Percentiles rank a stretch among this genome's conserved stretches.
Evolutionary conservation across 1,140 invertebrate species (phyloP).

Genomic region (Araneus ventricosus): DNA sequence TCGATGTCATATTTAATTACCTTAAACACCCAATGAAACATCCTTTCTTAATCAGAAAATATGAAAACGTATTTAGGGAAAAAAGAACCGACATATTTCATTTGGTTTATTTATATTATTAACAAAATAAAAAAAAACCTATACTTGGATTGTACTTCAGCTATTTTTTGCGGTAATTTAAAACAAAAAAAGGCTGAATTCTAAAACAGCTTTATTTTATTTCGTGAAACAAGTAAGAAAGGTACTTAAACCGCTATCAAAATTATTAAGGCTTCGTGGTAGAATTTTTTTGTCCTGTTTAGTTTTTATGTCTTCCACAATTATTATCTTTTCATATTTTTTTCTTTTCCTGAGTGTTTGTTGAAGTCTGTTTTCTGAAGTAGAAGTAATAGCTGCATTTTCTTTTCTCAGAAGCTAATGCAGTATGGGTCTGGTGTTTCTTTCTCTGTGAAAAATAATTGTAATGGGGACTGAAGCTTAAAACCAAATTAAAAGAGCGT

Average conservation of each 20-base stretch:
- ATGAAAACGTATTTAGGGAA: background rate
- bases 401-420: background rate
- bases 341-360: background rate
- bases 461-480: background rate
- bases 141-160: background rate
- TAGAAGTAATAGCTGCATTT: background rate
- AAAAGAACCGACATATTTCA: background rate
- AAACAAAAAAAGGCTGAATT: background rate
- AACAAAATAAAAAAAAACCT: background rate
- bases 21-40: no score
- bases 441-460: background rate
- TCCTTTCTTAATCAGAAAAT: background rate
- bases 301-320: background rate
- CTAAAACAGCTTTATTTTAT: background rate
- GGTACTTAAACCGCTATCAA: background rate
- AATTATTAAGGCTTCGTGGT: background rate
- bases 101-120: background rate
- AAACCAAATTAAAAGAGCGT: constrained; percentile 22
- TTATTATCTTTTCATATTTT: background rate
- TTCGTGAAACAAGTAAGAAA: background rate
- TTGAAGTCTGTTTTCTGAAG: background rate
- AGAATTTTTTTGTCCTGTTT: background rate
- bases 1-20: no score
- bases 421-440: background rate
- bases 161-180: background rate